These are phyloP conservation scores for Eulemur albifrons DNA, from an alignment of 2,797 vertebrate species.

Conservation along the genomic window DNA sequence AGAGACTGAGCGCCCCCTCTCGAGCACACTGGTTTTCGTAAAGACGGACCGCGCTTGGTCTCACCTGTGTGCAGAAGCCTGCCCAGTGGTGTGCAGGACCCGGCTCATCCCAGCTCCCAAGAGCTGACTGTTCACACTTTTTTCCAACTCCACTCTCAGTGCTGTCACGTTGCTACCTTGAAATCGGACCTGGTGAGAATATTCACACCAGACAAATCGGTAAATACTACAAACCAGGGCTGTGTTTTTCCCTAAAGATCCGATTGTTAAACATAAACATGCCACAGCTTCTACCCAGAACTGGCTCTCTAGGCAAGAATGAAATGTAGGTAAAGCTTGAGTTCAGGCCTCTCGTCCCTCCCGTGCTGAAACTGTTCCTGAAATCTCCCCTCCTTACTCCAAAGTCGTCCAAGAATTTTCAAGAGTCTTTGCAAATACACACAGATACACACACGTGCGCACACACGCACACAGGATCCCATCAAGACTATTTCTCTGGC, in stretches of 20 bases:
- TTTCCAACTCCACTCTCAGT: not conserved
- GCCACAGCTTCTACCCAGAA: not conserved
- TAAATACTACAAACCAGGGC: not conserved
- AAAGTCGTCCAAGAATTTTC: not conserved
- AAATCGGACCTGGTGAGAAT: not conserved
- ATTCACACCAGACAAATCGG: not conserved
- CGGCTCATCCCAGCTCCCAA: accelerated
- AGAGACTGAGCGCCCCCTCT: accelerated
- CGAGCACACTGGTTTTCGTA: not conserved
- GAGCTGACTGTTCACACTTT: not conserved
- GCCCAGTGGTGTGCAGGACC: not conserved
- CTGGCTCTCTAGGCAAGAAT: not conserved
- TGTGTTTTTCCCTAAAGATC: not conserved
- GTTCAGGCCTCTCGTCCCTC: not conserved
- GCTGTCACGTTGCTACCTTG: not conserved
- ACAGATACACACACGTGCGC: not conserved
- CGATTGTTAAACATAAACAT: not conserved
- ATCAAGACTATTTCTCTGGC: not conserved
- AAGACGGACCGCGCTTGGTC: not conserved
- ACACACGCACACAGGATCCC: not conserved
- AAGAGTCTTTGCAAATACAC: not conserved
- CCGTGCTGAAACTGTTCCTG: not conserved
- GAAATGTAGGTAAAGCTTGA: not conserved
- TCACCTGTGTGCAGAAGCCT: accelerated
- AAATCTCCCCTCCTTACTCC: not conserved